These are phyloP conservation scores for Tubulanus polymorphus DNA, from an alignment of 2,888 invertebrate species.

Conservation along the genomic window DNA sequence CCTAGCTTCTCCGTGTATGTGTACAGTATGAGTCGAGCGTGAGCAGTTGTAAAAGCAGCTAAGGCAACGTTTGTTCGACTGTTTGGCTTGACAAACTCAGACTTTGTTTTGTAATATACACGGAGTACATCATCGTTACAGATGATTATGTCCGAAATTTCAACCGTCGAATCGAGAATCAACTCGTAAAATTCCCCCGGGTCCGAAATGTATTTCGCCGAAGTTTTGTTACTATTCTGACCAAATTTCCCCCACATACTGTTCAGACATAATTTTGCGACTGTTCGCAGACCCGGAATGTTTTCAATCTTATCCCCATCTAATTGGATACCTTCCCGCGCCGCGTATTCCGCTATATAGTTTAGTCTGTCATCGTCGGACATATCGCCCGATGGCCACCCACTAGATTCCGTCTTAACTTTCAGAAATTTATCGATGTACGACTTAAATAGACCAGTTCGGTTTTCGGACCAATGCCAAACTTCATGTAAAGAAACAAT, in stretches of 20 bases:
- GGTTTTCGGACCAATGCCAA: conserved; percentile 36
- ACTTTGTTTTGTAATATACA: not conserved
- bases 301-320: not conserved
- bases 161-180: conserved; percentile 3
- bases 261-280: not conserved
- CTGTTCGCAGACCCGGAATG: not conserved
- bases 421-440: conserved; percentile 37
- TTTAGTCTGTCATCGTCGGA: conserved; percentile 22
- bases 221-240: not conserved
- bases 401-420: conserved; percentile 30
- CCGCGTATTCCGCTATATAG: conserved; percentile 23
- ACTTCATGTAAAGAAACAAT: conserved; percentile 39
- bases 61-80: not conserved
- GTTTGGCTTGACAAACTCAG: not conserved
- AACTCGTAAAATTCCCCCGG: conserved; percentile 11
- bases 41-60: conserved; percentile 1
- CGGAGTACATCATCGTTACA: conserved; percentile 8
- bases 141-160: conserved; percentile 3
- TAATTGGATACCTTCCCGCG: conserved; percentile 14
- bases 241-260: not conserved
- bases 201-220: not conserved
- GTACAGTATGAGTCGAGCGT: not conserved
- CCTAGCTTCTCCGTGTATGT: not conserved
- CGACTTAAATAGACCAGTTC: conserved; percentile 31
- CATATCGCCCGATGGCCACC: conserved; percentile 24